Conservation (phyloP, 2,797 vertebrate species). For the Arctocebus calabarensis region DNA sequence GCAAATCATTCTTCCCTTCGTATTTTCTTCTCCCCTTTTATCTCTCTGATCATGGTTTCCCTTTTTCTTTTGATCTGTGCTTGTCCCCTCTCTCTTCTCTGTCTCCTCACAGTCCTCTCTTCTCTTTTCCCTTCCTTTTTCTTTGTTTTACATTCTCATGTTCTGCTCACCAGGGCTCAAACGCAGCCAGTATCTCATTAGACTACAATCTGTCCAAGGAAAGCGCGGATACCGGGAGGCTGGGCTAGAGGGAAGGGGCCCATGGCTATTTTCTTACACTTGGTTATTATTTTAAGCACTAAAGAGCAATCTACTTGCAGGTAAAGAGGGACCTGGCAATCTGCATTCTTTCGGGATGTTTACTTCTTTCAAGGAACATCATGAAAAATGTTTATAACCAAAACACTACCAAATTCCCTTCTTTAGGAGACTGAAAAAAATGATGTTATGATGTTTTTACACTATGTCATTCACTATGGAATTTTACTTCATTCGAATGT, state of each 20-base stretch:
- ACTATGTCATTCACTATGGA: not conserved
- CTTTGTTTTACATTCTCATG: not conserved
- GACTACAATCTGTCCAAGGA: not conserved
- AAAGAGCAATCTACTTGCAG: not conserved
- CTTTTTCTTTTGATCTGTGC: not conserved
- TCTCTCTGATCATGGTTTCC: not conserved
- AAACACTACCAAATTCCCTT: not conserved
- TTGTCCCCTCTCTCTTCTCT: not conserved
- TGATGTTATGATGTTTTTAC: constrained; percentile 3
- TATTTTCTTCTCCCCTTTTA: not conserved
- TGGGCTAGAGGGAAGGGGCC: not conserved
- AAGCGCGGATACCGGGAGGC: not conserved
- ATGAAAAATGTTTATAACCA: constrained; percentile 47
- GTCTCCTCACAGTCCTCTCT: not conserved
- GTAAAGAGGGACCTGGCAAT: not conserved
- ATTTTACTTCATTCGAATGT: constrained; percentile 21
- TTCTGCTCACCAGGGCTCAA: not conserved
- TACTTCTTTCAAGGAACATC: not conserved
- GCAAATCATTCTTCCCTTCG: not conserved
- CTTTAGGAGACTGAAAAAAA: constrained; percentile 26
- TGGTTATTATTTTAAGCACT: constrained; percentile 27
- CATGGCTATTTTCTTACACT: not conserved
- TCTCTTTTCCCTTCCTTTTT: not conserved
- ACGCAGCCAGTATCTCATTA: not conserved
- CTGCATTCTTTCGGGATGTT: not conserved